A percentile compares a stretch with the other conserved stretches of the same genome.
phyloP scores from a whole-genome alignment of 2,797 vertebrate genomes.

The Acipenser transmontanus region DNA sequence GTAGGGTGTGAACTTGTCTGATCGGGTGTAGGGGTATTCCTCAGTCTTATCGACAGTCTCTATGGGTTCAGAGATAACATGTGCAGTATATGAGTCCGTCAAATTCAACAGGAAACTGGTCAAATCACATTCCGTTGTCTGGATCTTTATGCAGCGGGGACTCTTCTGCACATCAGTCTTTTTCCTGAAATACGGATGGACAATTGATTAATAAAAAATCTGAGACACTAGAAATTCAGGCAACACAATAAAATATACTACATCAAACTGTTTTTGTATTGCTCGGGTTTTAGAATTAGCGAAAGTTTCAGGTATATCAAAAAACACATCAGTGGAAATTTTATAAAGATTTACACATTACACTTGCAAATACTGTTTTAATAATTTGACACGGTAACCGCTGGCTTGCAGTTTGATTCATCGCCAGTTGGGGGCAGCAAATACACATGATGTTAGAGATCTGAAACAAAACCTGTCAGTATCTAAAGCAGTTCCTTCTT shows the following conservation, averaged over 20 bases:
- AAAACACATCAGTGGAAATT: too few species aligned
- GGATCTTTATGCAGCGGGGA: slow-evolving; percentile 50
- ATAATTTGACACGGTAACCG: too few species aligned
- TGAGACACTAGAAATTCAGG: background rate
- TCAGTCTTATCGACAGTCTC: slow-evolving; percentile 19
- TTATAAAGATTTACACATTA: too few species aligned
- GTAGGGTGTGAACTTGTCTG: slow-evolving; percentile 71
- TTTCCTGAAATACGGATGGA: slow-evolving; percentile 41
- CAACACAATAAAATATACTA: background rate
- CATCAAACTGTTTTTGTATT: too few species aligned
- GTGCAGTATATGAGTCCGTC: slow-evolving; percentile 56
- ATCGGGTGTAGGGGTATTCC: slow-evolving; percentile 49
- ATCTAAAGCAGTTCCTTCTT: too few species aligned
- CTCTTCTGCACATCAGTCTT: slow-evolving; percentile 40
- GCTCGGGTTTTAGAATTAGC: too few species aligned
- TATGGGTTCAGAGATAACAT: slow-evolving; percentile 54
- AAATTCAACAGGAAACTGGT: slow-evolving; percentile 52
- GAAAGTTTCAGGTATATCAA: too few species aligned
- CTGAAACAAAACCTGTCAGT: too few species aligned
- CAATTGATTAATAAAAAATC: background rate
- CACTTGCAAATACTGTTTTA: too few species aligned
- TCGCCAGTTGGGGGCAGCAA: too few species aligned
- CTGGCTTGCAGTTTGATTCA: too few species aligned
- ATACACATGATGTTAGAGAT: too few species aligned
- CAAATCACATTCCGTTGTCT: slow-evolving; percentile 70